A percentile compares a stretch with the other conserved stretches of the same genome.
Conservation (phyloP, 2,113 vertebrate species). For the Mirza zaza region DNA sequence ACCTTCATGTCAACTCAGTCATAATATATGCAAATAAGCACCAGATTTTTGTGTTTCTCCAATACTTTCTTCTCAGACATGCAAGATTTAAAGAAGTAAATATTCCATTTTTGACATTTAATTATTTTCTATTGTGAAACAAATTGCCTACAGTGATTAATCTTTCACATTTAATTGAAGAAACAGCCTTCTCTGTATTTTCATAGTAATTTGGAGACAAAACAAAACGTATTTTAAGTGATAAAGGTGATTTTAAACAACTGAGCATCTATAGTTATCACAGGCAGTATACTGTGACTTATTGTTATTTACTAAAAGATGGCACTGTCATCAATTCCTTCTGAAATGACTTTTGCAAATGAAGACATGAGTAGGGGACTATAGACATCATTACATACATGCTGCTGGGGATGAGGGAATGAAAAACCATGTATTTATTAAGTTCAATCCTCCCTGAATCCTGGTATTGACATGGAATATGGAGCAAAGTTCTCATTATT, state of each 20-base stretch:
- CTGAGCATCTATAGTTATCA: slow-evolving; percentile 35
- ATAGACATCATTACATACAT: not conserved
- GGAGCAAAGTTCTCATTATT: slow-evolving; percentile 2
- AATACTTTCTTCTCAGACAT: slow-evolving; percentile 66
- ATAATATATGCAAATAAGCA: slow-evolving; percentile 74
- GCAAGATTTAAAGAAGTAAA: slow-evolving; percentile 72
- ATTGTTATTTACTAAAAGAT: slow-evolving; percentile 73
- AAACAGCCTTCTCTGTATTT: slow-evolving; percentile 64
- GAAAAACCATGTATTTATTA: not conserved
- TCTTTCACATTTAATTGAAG: slow-evolving; percentile 71
- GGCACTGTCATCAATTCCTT: slow-evolving; percentile 50
- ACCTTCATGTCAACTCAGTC: slow-evolving; percentile 76
- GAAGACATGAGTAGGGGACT: not conserved
- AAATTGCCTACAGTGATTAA: slow-evolving; percentile 56
- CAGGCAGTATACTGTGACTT: slow-evolving; percentile 51
- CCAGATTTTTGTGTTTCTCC: slow-evolving; percentile 73
- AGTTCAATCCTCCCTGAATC: slow-evolving; percentile 29
- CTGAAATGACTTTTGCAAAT: slow-evolving; percentile 24
- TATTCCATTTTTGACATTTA: slow-evolving; percentile 66
- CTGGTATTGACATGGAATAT: slow-evolving; percentile 23
- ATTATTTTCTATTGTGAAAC: slow-evolving; percentile 66
- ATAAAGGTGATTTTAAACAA: slow-evolving; percentile 58
- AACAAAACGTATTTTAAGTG: slow-evolving; percentile 65
- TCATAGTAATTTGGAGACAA: slow-evolving; percentile 65
- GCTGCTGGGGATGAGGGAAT: not conserved